phyloP scores from a whole-genome alignment of 2,888 invertebrate genomes.

The Ophion slaviceki region DNA sequence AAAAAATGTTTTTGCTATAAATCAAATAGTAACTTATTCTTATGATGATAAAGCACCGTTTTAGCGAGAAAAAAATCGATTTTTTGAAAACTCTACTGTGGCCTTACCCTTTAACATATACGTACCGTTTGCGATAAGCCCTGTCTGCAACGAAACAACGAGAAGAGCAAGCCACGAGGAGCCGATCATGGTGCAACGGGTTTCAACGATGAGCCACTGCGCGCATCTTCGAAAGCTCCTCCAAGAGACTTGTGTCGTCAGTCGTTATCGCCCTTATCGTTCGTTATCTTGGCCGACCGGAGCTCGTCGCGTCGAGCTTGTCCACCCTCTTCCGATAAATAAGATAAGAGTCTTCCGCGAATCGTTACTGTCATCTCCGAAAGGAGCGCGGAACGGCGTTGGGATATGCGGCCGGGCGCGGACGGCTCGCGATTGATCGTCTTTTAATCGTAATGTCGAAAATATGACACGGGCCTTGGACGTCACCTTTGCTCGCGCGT shows the following conservation, averaged over 20 bases:
- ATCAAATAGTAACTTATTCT: no score
- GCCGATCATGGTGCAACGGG: background rate
- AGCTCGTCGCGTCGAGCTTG: background rate
- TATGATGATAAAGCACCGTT: no score
- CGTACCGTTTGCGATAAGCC: constrained; percentile 31
- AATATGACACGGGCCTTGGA: background rate
- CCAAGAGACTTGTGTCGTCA: background rate
- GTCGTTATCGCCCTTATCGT: background rate
- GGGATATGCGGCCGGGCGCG: no score
- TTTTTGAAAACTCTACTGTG: no score
- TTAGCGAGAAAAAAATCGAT: no score
- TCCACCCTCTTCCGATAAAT: background rate
- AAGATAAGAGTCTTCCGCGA: background rate
- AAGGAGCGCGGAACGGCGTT: background rate
- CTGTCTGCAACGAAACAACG: constrained; percentile 8
- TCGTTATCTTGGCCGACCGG: background rate
- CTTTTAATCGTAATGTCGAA: background rate
- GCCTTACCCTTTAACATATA: background rate
- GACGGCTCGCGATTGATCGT: background rate
- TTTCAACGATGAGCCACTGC: no score
- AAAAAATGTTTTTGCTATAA: no score
- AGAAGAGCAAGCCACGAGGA: background rate
- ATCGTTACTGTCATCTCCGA: background rate
- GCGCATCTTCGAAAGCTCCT: no score
- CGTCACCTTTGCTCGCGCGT: background rate